Base-by-base conservation (phyloP, 1,140 invertebrate genomes). In the Achatina immaculata region DNA sequence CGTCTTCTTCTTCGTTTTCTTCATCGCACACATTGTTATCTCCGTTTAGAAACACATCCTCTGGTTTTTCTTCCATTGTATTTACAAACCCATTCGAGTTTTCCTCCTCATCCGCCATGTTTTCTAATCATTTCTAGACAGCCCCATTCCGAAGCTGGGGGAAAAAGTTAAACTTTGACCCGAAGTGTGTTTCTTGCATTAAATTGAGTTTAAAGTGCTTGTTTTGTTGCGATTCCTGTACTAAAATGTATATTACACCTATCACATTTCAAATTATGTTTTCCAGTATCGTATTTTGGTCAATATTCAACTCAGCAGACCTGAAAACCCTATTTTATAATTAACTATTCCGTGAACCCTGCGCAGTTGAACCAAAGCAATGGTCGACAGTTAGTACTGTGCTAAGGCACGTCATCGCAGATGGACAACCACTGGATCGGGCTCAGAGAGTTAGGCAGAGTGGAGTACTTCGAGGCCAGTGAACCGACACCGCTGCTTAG, bases 51-150 rank as follows among this genome's bases (percentile, higher is more conserved):
- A 88, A 87, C 55, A 88, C 86, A 85, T 85, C 84, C 48, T 84
- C 81, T 72, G 42, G 38, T 83, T 83, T 83, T 55, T 83, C 81
- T 48, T 81, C 80, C 83, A 76, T 81, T 69, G 74, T 83, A 80
- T 84, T 81, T 78, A 65, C 55, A 77, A 78, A 78, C 66, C 80
- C 83, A 58, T 81, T 72, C 48, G 82, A 55, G 76, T 85, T 83
- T 78, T 85, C 80, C 82, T 84, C 85, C 76, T 87, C 87, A 75
- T 88, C 87, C 85, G 87, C 87, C 87, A 88, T 88, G 78, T 85
- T 88, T 81, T 72, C 48, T 36, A 34, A 38, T 74, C 38, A 74
- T 74, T 48, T 65, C 55, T 36, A 77, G 55, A 77, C 38, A 36
- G 48, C n/a, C 36, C 31, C 24, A 36, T 31, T 43, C 11, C 28